These are phyloP conservation scores for Drosophila asahinai DNA, from an alignment of 1,140 invertebrate genomes.

Conservation along the genomic window DNA sequence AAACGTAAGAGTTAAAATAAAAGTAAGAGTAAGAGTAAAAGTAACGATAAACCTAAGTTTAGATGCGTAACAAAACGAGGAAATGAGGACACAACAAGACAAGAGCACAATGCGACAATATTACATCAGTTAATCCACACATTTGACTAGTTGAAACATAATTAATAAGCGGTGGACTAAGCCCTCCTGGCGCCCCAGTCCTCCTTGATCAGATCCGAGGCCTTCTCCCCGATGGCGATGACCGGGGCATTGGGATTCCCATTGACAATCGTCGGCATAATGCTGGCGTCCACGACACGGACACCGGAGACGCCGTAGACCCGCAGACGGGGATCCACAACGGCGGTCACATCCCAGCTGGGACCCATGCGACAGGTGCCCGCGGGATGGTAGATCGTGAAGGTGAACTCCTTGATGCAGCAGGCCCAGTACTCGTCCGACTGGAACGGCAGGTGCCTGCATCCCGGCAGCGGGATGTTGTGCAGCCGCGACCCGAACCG, in stretches of 20 bases:
- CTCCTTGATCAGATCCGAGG: constrained; percentile 91
- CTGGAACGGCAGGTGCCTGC: constrained; percentile 89
- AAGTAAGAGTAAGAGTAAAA: neutral
- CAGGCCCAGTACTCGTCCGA: constrained; percentile 96
- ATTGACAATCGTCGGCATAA: constrained; percentile 93
- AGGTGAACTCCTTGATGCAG: constrained; percentile 90
- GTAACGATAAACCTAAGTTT: constrained; percentile 28
- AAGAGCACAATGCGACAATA: constrained; percentile 19
- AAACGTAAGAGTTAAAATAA: neutral
- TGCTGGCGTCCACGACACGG: constrained; percentile 91
- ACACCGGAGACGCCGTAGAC: constrained; percentile 91
- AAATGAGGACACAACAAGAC: constrained; percentile 15
- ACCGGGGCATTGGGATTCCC: constrained; percentile 92
- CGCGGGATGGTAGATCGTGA: constrained; percentile 94
- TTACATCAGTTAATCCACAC: constrained; percentile 57
- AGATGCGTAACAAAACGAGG: constrained; percentile 21
- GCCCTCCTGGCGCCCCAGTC: constrained; percentile 87
- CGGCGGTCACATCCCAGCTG: constrained; percentile 89
- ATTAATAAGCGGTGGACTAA: constrained; percentile 34
- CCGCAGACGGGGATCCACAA: constrained; percentile 92
- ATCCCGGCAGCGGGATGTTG: constrained; percentile 92
- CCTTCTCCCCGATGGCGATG: constrained; percentile 91
- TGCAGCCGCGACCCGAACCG: constrained; percentile 92
- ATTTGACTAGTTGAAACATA: constrained; percentile 77
- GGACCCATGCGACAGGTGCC: constrained; percentile 96